Percentiles rank a stretch among this genome's conserved stretches.
Conservation (phyloP, 2,113 vertebrate species). For the Lagopus muta region DNA sequence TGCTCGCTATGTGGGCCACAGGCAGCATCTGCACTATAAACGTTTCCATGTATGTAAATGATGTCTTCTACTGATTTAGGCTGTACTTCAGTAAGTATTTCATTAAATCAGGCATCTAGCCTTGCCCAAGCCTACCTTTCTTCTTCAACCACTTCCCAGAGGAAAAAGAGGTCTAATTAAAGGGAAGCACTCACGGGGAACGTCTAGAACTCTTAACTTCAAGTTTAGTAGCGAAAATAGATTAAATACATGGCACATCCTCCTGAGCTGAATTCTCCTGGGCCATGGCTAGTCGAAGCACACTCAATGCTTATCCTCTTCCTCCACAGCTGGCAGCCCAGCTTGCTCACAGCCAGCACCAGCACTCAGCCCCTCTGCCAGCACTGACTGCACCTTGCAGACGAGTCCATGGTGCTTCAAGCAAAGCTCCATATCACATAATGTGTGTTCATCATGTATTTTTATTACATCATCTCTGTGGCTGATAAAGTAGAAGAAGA, state of each 20-base stretch:
- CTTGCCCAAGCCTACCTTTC: neutral
- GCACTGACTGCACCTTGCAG: neutral
- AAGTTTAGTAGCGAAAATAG: neutral
- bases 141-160: neutral
- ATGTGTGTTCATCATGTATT: neutral
- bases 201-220: neutral
- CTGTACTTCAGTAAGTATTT: neutral
- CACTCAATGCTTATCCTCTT: neutral
- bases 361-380: no score
- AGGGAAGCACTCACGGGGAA: neutral
- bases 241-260: neutral
- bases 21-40: neutral
- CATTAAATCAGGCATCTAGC: neutral
- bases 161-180: neutral
- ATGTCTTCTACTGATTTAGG: neutral
- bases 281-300: neutral
- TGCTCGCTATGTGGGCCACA: fast-evolving
- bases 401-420: neutral
- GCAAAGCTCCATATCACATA: neutral
- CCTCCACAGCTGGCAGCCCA: neutral
- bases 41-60: neutral
- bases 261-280: neutral
- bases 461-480: neutral
- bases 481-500: neutral
- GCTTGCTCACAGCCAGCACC: neutral